phyloP scores from a whole-genome alignment of 2,797 vertebrate genomes.

The Potorous gilbertii region DNA sequence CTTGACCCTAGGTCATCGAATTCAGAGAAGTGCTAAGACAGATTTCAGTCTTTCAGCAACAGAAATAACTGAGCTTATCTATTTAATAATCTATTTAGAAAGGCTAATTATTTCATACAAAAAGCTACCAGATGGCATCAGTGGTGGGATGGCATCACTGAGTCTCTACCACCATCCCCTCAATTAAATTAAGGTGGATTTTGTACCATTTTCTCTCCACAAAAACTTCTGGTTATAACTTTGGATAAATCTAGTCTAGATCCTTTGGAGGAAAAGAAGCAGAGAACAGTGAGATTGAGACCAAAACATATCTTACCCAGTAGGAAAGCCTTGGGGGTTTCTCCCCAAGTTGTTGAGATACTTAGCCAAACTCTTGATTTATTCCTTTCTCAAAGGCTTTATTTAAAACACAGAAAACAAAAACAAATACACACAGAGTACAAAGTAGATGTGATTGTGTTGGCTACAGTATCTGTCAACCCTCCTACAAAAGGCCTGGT shows the following conservation, averaged over 20 bases:
- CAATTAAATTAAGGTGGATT: neutral
- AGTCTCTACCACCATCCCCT: neutral
- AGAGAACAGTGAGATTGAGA: neutral
- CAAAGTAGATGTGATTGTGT: constrained; percentile 89
- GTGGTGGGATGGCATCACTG: too few relatives aligned
- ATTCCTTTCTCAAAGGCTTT: constrained; percentile 92
- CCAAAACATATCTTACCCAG: neutral
- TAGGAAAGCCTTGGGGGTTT: too few relatives aligned
- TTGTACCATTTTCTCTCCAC: neutral
- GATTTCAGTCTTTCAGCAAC: neutral
- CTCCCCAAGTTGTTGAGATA: neutral
- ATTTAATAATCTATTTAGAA: neutral
- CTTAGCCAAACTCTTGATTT: neutral
- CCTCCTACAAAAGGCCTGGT: constrained; percentile 80
- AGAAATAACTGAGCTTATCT: neutral
- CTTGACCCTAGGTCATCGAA: neutral
- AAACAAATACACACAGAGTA: constrained; percentile 94
- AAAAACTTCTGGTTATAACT: neutral
- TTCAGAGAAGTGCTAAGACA: neutral
- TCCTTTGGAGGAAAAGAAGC: neutral
- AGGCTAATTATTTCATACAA: neutral
- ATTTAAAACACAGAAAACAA: constrained; percentile 98
- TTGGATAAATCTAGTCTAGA: neutral
- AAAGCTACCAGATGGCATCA: neutral
- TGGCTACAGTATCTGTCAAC: constrained; percentile 81